A percentile compares a stretch with the other conserved stretches of the same genome.
phyloP scores from a whole-genome alignment of 2,888 invertebrate genomes.

The Rhaphigaster nebulosa region DNA sequence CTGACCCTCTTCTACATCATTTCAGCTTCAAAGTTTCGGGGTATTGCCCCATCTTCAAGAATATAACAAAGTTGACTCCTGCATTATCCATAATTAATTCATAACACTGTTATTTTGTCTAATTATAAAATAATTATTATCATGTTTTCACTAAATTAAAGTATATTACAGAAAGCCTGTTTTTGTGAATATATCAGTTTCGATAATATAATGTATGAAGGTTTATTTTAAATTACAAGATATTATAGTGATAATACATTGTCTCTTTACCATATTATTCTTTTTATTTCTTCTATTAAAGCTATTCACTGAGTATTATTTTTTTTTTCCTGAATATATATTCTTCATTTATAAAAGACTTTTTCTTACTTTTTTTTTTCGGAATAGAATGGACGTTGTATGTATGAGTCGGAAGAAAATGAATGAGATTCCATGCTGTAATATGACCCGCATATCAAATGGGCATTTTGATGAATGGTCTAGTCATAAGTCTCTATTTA shows the following conservation, averaged over 20 bases:
- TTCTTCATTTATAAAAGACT: not conserved
- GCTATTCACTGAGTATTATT: not conserved
- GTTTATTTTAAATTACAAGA: not conserved
- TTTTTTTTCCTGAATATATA: not conserved
- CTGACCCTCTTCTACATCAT: too few relatives aligned
- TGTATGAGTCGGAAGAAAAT: conserved; percentile 35
- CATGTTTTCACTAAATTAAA: too few relatives aligned
- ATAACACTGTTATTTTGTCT: too few relatives aligned
- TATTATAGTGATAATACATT: not conserved
- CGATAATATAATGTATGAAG: not conserved
- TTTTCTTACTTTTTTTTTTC: not conserved
- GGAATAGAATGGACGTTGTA: not conserved
- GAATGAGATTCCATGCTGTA: conserved; percentile 30
- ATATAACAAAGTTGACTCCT: too few relatives aligned
- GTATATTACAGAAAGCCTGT: too few relatives aligned
- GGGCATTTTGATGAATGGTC: conserved; percentile 30
- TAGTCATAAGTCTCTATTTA: conserved; percentile 39
- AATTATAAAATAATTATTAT: too few relatives aligned
- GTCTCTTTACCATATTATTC: not conserved
- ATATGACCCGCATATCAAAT: conserved; percentile 34
- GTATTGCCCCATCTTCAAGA: too few relatives aligned
- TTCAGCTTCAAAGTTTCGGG: too few relatives aligned
- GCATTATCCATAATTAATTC: too few relatives aligned
- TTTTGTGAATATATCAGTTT: too few relatives aligned
- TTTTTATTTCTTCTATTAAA: not conserved